Percentiles rank a stretch among this genome's conserved stretches.
These are phyloP conservation scores for Quiscalus mexicanus DNA, from an alignment of 2,113 vertebrate species.

Conservation along the genomic window DNA sequence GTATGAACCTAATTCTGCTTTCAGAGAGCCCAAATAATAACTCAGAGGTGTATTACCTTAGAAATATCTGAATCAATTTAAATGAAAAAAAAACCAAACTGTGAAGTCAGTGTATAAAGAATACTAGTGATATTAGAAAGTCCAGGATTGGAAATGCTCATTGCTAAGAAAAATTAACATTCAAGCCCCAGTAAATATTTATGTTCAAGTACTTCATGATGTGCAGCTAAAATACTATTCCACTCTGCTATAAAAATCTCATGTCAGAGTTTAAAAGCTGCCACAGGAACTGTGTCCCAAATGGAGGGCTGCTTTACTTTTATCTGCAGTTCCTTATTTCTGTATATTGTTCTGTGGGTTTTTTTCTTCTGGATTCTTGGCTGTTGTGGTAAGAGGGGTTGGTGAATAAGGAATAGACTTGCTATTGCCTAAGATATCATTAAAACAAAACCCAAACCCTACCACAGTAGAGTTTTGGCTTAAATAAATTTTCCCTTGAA, in stretches of 20 bases:
- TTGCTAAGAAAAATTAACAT: neutral
- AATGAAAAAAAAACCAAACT: neutral
- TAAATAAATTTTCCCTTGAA: slow-evolving; percentile 3
- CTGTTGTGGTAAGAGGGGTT: neutral
- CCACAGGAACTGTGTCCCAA: neutral
- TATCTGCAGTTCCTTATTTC: neutral
- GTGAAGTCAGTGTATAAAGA: neutral
- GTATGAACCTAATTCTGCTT: neutral
- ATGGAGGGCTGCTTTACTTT: neutral
- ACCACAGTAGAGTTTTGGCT: neutral
- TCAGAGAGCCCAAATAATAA: neutral
- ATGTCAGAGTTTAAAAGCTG: neutral
- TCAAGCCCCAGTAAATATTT: neutral
- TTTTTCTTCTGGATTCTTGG: neutral
- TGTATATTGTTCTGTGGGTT: neutral
- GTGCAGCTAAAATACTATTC: neutral
- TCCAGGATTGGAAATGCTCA: neutral
- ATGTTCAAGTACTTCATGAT: neutral
- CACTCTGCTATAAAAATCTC: neutral
- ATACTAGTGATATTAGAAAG: neutral
- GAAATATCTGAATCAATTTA: neutral
- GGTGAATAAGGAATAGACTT: neutral
- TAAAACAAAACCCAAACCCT: neutral
- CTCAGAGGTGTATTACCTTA: neutral
- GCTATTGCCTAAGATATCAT: neutral